Evolutionary conservation across 2,888 invertebrate species (phyloP).

Genomic region (Ophion obscuratus): DNA sequence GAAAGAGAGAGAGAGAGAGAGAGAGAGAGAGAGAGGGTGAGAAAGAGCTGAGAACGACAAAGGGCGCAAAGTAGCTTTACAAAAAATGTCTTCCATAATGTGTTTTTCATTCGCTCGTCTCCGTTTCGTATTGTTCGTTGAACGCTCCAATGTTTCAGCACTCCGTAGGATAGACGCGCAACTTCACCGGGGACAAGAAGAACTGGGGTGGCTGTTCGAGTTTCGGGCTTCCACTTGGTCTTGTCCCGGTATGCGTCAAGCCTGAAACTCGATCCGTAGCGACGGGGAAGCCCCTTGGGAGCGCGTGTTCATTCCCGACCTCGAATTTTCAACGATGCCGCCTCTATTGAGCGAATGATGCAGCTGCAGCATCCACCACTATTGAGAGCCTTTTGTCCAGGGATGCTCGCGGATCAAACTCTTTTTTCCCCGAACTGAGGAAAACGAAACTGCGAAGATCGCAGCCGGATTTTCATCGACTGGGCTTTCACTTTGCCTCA

Average conservation of each 20-base stretch:
- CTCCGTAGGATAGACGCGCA: neutral
- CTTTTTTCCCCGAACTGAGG: too few species aligned
- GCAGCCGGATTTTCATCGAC: too few species aligned
- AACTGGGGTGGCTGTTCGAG: neutral
- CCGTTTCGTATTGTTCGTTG: neutral
- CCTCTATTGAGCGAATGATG: neutral
- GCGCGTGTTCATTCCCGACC: neutral
- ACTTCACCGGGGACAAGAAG: neutral
- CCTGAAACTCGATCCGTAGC: conserved; percentile 24
- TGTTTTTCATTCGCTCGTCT: neutral
- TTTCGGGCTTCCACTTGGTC: conserved; percentile 1
- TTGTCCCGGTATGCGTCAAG: neutral
- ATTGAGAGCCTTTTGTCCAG: too few species aligned
- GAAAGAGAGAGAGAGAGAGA: conserved; percentile 11
- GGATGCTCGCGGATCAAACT: too few species aligned
- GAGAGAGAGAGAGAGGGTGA: neutral
- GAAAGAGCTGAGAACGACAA: neutral
- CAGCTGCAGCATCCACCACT: too few species aligned
- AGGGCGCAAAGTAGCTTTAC: neutral
- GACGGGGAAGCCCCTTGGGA: conserved; percentile 13
- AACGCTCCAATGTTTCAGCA: neutral
- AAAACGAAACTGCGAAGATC: too few species aligned
- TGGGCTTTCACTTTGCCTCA: too few species aligned
- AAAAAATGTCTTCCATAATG: conserved; percentile 12
- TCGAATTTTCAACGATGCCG: neutral